These are phyloP conservation scores for Petrocephalus sullivani DNA, from an alignment of 2,797 vertebrate species.

Conservation along the genomic window DNA sequence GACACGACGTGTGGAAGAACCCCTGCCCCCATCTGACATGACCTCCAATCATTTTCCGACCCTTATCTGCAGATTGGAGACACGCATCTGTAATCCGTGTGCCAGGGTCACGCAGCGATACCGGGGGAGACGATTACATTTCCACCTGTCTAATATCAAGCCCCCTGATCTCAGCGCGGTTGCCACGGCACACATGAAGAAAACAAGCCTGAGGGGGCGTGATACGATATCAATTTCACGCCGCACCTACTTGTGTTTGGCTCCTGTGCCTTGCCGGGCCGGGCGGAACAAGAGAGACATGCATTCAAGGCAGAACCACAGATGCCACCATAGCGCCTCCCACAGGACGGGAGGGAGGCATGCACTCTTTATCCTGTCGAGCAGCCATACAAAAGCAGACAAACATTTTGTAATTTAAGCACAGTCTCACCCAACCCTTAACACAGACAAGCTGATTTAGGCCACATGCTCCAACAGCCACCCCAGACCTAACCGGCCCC, in stretches of 20 bases:
- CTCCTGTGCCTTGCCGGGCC: neutral
- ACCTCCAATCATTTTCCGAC: neutral
- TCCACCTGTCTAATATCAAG: constrained; percentile 4
- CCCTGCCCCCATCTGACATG: neutral
- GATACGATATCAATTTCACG: constrained; percentile 9
- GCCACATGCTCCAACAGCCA: neutral
- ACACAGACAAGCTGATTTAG: neutral
- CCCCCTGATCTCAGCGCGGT: neutral
- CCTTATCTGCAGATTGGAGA: neutral
- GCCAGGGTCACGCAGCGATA: neutral
- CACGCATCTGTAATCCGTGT: neutral
- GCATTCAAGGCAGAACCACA: neutral
- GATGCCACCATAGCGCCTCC: neutral
- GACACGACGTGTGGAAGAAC: neutral
- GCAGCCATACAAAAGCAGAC: neutral
- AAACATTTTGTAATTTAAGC: neutral
- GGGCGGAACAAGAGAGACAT: neutral
- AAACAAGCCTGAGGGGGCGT: neutral
- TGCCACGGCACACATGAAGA: neutral
- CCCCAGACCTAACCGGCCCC: neutral
- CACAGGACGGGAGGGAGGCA: neutral
- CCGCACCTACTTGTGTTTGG: neutral
- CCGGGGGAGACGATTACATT: neutral
- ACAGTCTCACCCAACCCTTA: neutral
- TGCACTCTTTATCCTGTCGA: neutral